phyloP scores from a whole-genome alignment of 2,888 invertebrate species.

The Nycteola revayana region DNA sequence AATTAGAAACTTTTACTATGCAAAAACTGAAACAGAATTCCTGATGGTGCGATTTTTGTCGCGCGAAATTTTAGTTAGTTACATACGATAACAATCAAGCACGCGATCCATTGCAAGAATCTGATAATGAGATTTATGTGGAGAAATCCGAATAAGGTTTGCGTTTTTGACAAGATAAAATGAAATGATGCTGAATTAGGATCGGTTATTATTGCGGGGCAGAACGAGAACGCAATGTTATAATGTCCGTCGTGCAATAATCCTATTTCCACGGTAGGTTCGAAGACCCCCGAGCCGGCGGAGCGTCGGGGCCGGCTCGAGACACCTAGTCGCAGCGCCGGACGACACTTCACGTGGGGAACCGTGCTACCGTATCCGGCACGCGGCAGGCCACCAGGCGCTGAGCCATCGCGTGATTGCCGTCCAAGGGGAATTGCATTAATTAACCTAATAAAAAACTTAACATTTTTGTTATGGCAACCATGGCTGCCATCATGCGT shows the following conservation, averaged over 20 bases:
- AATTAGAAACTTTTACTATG: constrained; percentile 46
- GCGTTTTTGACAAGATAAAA: constrained; percentile 13
- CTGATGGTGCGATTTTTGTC: constrained; percentile 20
- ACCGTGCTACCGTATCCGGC: background rate
- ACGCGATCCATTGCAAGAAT: constrained; percentile 13
- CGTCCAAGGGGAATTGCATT: constrained; percentile 42
- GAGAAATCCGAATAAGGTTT: constrained; percentile 11
- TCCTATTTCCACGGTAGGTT: constrained; percentile 75
- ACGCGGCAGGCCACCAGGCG: constrained; percentile 6
- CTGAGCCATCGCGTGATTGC: constrained; percentile 50
- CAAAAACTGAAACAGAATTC: constrained; percentile 31
- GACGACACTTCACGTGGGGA: background rate
- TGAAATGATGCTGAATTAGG: constrained; percentile 22
- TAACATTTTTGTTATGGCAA: constrained; percentile 22
- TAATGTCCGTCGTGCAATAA: constrained; percentile 68
- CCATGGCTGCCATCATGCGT: constrained; percentile 18
- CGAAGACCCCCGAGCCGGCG: constrained; percentile 53
- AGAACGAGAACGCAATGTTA: constrained; percentile 63
- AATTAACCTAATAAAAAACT: constrained; percentile 69
- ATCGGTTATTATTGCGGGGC: constrained; percentile 39
- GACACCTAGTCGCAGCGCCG: too few relatives aligned
- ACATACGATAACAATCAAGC: constrained; percentile 12
- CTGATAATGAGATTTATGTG: constrained; percentile 13
- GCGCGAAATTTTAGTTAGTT: constrained; percentile 16
- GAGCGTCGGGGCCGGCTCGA: constrained; percentile 13